Base-by-base conservation (phyloP, 2,888 invertebrate species). In the Sclerodermus sp. region DNA sequence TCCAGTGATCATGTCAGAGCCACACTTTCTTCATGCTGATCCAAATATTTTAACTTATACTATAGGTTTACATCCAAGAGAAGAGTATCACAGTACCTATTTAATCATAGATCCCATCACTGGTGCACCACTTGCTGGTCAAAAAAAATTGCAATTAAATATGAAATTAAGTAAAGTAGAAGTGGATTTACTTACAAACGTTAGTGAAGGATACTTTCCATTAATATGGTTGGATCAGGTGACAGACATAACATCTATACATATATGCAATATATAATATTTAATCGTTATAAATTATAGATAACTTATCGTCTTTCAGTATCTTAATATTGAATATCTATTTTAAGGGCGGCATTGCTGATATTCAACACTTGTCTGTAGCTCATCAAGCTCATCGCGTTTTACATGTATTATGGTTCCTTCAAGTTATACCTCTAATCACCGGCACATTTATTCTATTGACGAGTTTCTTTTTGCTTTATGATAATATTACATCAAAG, bases 11-110 rank as follows among this genome's bases (percentile, higher is more conserved):
- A 79, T 83, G 13, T 87, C 87, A 0, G 80, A 85, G 52, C 88
- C 89, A 0, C 89, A 89, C 75, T 87, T 84, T 77, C 82, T 84
- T 68, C 77, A 85, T 14, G 85, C 75, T 0, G 84, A 84, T 10
- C 80, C 82, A 5, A 79, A 80, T 40, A 71, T 86, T 8, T 64
- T 81, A 4, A 78, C 80, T 1, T 84, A 78, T 68, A 82, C 83
- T 52, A 76, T 67, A 0, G 86, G 86, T 5, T 57, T 87, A 32
- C 67, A 70, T 0, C 86, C 87, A 0, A n/a, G 43, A 8, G 73
- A 81, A 10, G 78, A 80, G 45, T 78, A 80, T 32, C 88, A 88
- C 60, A 81, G 81, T 41, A 85, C 83, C 9, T 84, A 74, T 53
- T 71, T 86, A 1, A 81, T 84, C 56, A 74, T 88, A 29, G 87